Evolutionary conservation across 2,113 vertebrate species (phyloP), one percentile per base, ranked within the genome.

Genomic region (Anolis carolinensis): DNA sequence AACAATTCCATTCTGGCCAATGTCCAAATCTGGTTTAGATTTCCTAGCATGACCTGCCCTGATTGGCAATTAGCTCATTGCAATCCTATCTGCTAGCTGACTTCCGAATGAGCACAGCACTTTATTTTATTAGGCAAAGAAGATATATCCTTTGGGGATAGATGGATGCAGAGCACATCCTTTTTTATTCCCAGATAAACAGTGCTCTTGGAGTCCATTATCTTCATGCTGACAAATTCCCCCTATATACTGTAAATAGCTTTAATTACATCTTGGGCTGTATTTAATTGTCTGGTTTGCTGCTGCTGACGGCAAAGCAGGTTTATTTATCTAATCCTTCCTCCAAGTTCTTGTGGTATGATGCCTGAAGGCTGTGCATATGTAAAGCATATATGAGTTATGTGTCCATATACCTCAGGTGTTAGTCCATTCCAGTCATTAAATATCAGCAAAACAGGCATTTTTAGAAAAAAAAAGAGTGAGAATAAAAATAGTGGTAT

Each of bases 1-100:
- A 90, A 76, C 91, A 89, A 89, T 89, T 72, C 75, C 86, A 81
- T 74, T 55, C 89, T 86, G 92, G 78, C 14, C 0, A 74, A 62
- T 88, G n/a, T 84, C 92, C 85, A 93, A 86, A 89, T 63, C 62
- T 86, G 76, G 14, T 83, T 94, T 92, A 0, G 0, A 93, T 88
- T 94, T 92, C 91, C 81, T 81, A 87, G 82, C 2, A 1, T 79
- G 88, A 94, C 59, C 50, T 84, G 13, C 20, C 32, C 83, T 92
- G 86, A 81, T 87, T 90, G 92, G 86, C 81, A 89, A 48, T 81
- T 86, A 93, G 88, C 84, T 94, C 62, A 81, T 52, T 74, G 52
- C 84, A 86, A 76, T n/a, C 70, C 67, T 89, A 52, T 3, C 18
- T 63, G 2, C 82, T 81, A 87, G 67, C 67, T 36, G 32, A 89